phyloP scores from a whole-genome alignment of 2,888 invertebrate genomes.

The Xylocampa areola region DNA sequence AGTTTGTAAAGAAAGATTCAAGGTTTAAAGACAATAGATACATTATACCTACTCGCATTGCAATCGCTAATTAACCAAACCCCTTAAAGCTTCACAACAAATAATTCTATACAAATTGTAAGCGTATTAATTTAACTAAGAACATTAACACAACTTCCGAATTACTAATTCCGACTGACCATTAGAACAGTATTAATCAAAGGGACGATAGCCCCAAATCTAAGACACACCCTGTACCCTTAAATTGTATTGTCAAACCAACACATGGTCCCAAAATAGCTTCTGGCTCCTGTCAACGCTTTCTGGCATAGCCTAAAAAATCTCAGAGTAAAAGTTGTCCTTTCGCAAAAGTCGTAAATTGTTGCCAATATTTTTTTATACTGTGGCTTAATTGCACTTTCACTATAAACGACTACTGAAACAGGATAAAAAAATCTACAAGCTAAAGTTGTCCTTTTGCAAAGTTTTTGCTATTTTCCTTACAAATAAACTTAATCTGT shows the following conservation, averaged over 20 bases:
- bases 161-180: slow-evolving; percentile 77
- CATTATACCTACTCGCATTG: too few relatives aligned
- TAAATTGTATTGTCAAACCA: slow-evolving; percentile 82
- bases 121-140: slow-evolving; percentile 64
- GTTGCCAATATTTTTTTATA: too few relatives aligned
- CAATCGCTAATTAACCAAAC: not conserved
- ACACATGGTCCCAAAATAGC: slow-evolving; percentile 70
- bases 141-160: slow-evolving; percentile 70
- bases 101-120: slow-evolving; percentile 42
- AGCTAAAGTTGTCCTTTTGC: too few relatives aligned
- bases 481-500: too few relatives aligned
- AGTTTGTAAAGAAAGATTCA: too few relatives aligned
- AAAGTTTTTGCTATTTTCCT: too few relatives aligned
- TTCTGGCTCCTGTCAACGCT: slow-evolving; percentile 35
- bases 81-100: not conserved
- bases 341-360: too few relatives aligned
- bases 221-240: slow-evolving; percentile 72
- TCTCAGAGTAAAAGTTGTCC: too few relatives aligned
- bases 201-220: slow-evolving; percentile 78
- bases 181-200: slow-evolving; percentile 82
- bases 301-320: slow-evolving; percentile 34
- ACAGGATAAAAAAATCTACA: too few relatives aligned
- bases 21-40: too few relatives aligned
- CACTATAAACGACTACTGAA: too few relatives aligned
- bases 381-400: too few relatives aligned